A percentile compares a stretch with the other conserved stretches of the same genome.
Conservation (phyloP, 2,113 vertebrate species). For the Eulemur macaco region DNA sequence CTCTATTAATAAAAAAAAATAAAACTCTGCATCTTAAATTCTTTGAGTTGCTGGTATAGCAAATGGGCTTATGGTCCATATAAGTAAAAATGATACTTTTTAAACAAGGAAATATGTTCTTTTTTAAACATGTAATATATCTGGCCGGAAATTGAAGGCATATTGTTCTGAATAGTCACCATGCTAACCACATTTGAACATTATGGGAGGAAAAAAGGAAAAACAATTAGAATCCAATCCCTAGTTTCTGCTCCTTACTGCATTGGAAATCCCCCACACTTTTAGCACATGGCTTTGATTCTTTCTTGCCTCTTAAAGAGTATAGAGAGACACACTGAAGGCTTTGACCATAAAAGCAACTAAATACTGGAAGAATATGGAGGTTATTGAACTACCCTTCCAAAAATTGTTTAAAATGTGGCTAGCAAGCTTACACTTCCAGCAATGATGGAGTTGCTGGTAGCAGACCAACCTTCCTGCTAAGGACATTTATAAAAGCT, state of each 20-base stretch:
- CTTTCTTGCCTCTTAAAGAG: not conserved
- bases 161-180: not conserved
- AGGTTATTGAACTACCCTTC: not conserved
- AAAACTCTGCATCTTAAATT: not conserved
- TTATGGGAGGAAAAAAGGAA: not conserved
- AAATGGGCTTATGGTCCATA: not conserved
- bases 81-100: not conserved
- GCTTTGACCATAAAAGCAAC: not conserved
- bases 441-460: not conserved
- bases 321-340: not conserved
- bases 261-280: not conserved
- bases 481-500: not conserved
- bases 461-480: not conserved
- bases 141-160: not conserved
- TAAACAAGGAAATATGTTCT: not conserved
- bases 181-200: not conserved
- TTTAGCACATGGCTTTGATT: not conserved
- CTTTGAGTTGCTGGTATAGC: not conserved
- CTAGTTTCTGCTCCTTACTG: not conserved
- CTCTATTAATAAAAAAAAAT: not conserved
- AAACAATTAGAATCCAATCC: not conserved
- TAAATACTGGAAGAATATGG: not conserved
- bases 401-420: constrained; percentile 1
- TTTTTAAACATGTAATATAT: not conserved
- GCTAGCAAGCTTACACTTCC: not conserved